Conservation (phyloP, 92 coral and sea anemone species). For the Palythoa heliodiscus region DNA sequence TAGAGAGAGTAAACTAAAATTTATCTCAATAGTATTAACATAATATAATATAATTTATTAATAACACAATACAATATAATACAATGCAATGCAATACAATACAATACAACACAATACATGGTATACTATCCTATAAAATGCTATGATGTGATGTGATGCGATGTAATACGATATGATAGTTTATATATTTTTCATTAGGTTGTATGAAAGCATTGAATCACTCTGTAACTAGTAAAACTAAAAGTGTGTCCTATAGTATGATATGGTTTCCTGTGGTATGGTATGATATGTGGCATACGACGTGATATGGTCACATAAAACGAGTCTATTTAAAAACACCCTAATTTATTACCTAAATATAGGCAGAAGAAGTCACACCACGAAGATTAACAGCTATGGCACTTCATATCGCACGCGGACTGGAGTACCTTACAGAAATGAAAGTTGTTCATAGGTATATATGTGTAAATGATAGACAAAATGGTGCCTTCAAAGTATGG, state of each 20-base stretch:
- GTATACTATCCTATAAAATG: no score
- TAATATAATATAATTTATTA: no score
- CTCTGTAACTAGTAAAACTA: no score
- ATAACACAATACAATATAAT: no score
- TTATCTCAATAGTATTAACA: no score
- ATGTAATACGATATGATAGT: no score
- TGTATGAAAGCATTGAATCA: no score
- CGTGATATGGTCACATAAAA: not conserved
- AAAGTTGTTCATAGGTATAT: slow-evolving; percentile 79
- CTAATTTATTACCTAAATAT: not conserved
- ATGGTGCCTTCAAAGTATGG: not conserved
- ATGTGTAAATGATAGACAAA: not conserved
- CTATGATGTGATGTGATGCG: no score
- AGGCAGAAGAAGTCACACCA: slow-evolving; percentile 85
- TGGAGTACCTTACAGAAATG: slow-evolving; percentile 64
- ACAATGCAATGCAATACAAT: no score
- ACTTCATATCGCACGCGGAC: slow-evolving; percentile 82
- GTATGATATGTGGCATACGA: no score
- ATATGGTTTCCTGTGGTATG: not conserved
- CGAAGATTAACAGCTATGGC: slow-evolving; percentile 75
- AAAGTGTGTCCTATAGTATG: not conserved
- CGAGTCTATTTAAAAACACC: not conserved
- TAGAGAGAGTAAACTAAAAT: not conserved
- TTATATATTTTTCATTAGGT: no score
- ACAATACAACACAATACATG: no score